Evolutionary conservation across 2,888 invertebrate genomes (phyloP).

Genomic region (Leucozona laternaria): DNA sequence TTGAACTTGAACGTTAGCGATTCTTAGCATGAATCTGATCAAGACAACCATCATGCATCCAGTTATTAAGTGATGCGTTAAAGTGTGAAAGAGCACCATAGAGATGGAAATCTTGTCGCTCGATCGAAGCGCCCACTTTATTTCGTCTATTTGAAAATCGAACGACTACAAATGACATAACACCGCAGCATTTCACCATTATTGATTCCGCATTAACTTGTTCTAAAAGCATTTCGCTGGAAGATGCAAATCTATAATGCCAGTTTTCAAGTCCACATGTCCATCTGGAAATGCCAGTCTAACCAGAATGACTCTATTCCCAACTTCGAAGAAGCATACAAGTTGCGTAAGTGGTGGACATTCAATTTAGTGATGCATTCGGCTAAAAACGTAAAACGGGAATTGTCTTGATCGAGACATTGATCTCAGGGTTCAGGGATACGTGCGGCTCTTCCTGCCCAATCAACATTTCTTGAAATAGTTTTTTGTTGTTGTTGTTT

Average conservation of each 20-base stretch:
- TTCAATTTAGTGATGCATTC: constrained; percentile 27
- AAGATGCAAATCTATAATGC: constrained; percentile 54
- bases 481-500: background rate
- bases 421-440: constrained; percentile 41
- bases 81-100: constrained; percentile 65
- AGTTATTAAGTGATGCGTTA: constrained; percentile 65
- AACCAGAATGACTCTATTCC: constrained; percentile 44
- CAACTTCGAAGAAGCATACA: background rate
- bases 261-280: constrained; percentile 22
- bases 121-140: constrained; percentile 17
- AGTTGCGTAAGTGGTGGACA: constrained; percentile 51
- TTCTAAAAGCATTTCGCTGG: constrained; percentile 28
- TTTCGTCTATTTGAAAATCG: background rate
- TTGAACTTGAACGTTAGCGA: constrained; percentile 54
- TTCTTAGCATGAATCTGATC: constrained; percentile 15
- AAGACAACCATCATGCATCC: constrained; percentile 23
- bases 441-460: constrained; percentile 15
- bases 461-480: background rate
- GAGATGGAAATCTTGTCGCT: constrained; percentile 51
- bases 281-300: constrained; percentile 63
- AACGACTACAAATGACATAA: constrained; percentile 52
- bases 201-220: constrained; percentile 22
- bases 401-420: constrained; percentile 53
- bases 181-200: constrained; percentile 11
- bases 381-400: constrained; percentile 43